phyloP scores from a whole-genome alignment of 1,140 invertebrate species.

The Zaprionus davidi region DNA sequence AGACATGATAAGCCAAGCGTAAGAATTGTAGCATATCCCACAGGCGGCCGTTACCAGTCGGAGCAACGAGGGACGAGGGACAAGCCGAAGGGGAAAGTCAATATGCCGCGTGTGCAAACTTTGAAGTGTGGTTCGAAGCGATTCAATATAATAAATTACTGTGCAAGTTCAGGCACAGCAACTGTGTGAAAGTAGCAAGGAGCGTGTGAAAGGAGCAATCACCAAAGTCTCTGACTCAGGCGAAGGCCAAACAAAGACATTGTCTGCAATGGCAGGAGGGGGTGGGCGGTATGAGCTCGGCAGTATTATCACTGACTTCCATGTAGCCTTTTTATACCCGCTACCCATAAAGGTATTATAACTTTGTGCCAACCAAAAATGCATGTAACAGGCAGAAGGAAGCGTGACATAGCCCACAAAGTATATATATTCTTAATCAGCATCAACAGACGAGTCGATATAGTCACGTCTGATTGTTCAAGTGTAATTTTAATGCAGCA shows the following conservation, averaged over 20 bases:
- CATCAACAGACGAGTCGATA: no score
- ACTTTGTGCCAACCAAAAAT: no score
- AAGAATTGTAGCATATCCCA: slow-evolving; percentile 28
- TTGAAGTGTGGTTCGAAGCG: slow-evolving; percentile 31
- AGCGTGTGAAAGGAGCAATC: slow-evolving; percentile 63
- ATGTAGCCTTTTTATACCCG: slow-evolving; percentile 9
- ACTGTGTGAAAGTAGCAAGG: slow-evolving; percentile 5
- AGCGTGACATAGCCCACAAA: no score
- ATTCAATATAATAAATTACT: slow-evolving; percentile 77
- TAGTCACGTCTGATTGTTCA: no score
- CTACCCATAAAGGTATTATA: background rate
- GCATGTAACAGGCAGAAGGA: no score
- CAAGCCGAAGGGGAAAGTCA: slow-evolving; percentile 49
- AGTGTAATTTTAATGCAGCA: no score
- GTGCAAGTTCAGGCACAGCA: slow-evolving; percentile 15
- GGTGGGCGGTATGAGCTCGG: background rate
- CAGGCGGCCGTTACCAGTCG: slow-evolving; percentile 5
- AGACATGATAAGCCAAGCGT: slow-evolving; percentile 35
- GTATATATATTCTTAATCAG: no score
- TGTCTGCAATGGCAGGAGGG: background rate
- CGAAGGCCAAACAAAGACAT: slow-evolving; percentile 65
- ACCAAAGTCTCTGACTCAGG: slow-evolving; percentile 15
- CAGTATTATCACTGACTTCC: slow-evolving; percentile 48
- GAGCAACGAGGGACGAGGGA: background rate
- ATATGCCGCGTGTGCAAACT: slow-evolving; percentile 56